Evolutionary conservation across 2,797 vertebrate species (phyloP).

Genomic region (Myioborus miniatus): DNA sequence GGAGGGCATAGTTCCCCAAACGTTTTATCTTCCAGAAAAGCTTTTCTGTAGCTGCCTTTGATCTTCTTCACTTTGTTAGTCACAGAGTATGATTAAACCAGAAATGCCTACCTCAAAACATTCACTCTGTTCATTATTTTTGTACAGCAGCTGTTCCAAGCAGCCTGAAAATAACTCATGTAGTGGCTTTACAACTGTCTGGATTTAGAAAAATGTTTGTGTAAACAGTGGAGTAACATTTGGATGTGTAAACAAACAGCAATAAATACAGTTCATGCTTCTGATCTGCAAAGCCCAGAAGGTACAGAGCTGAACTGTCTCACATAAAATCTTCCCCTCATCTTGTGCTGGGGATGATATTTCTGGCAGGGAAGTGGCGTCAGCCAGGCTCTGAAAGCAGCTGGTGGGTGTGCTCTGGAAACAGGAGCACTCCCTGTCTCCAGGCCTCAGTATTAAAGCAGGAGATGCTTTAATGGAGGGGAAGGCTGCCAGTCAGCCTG

Average conservation of each 20-base stretch:
- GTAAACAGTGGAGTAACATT: slow-evolving; percentile 18
- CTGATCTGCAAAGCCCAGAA: neutral
- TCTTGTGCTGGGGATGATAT: neutral
- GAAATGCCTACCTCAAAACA: neutral
- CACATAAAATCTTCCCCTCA: neutral
- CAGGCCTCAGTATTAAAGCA: neutral
- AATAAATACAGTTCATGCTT: neutral
- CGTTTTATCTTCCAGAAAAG: neutral
- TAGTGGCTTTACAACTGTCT: neutral
- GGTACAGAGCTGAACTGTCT: neutral
- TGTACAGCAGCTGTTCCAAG: neutral
- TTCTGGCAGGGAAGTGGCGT: slow-evolving; percentile 18
- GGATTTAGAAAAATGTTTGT: neutral
- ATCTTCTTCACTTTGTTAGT: neutral
- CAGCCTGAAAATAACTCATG: neutral
- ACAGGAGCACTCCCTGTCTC: neutral
- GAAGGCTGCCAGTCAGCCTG: neutral
- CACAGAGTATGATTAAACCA: neutral
- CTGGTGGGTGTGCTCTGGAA: slow-evolving; percentile 26
- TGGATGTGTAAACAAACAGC: neutral
- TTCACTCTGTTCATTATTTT: neutral
- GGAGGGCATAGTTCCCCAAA: neutral
- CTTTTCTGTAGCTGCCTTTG: neutral
- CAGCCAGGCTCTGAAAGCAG: neutral
- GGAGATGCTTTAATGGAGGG: neutral